Conservation (phyloP, 2,113 vertebrate species). For the Numida meleagris region DNA sequence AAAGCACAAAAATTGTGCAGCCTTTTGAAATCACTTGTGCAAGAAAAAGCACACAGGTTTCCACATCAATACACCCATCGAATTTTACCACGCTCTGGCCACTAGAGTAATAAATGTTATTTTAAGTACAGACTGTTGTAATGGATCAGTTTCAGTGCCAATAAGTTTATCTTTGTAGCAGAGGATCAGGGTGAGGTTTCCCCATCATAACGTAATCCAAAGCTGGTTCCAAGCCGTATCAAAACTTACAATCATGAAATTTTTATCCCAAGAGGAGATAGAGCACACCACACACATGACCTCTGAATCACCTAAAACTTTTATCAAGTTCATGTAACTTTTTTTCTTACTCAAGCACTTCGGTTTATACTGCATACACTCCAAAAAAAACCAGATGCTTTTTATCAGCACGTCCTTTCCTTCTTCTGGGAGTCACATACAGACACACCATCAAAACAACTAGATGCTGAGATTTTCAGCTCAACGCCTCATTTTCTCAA, state of each 20-base stretch:
- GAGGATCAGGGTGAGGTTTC: neutral
- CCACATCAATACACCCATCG: neutral
- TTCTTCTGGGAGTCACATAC: neutral
- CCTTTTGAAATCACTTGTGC: neutral
- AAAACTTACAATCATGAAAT: neutral
- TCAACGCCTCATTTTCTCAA: neutral
- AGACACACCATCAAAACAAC: fast-evolving
- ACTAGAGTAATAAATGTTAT: neutral
- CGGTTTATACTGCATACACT: neutral
- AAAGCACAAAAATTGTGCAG: neutral
- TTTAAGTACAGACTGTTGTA: neutral
- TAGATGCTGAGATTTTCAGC: neutral
- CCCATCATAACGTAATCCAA: neutral
- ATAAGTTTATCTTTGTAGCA: neutral
- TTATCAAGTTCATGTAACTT: neutral
- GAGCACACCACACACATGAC: fast-evolving
- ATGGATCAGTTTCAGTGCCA: neutral
- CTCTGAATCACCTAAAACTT: neutral
- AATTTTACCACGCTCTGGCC: neutral
- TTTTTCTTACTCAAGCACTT: neutral
- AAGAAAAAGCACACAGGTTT: neutral
- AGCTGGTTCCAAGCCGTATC: neutral
- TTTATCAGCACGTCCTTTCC: neutral
- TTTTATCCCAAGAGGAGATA: neutral
- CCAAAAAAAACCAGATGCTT: neutral